Base-by-base conservation (phyloP, 2,888 invertebrate genomes). In the Nysson spinosus region DNA sequence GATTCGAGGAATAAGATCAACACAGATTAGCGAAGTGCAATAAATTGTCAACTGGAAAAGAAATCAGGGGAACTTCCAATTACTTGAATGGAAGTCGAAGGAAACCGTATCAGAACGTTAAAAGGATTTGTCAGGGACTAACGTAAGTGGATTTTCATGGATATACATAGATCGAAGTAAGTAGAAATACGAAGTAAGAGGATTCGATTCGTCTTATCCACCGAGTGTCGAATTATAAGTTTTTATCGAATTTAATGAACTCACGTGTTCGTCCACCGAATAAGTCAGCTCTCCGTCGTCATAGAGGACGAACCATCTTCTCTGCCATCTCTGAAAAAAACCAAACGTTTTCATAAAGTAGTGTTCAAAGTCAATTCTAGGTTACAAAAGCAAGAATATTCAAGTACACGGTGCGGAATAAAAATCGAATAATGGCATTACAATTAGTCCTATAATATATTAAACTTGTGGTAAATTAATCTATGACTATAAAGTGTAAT, bases 261-360 rank as follows among this genome's bases (percentile, higher is more conserved):
- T 96, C 90, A 98, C 98, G 90, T 97, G 97, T 90, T 98, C 98
- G 90, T 99, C 98, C 84, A 99, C 93, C 39, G 97, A 97, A 89
- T 97, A 99, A 47, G 96, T 97, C 69, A 99, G 91, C 88, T 98
- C 98, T 52, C 98, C 98, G 87, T 98, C 98, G 89, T 98, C 98
- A 90, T 96, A 98, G 52, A 99, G 91, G 51, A 97, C 96, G 90
- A 99, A 98, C 95, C 98, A 98, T 85, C 99, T 91, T 86, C 98
- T 91, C 89, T 99, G 99, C 99, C 99, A 99, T 91, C 98, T 92
- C 97, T 98, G 93, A 34, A 72, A 75, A 37, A 64, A 56, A 16
- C 44, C 55, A 51, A 17, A 56, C 2, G 9, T 1, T 1, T 20
- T 0, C 19, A 7, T 9, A 20, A 39, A 39, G 9, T 32, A 12